Conservation (phyloP, 2,888 invertebrate species). For the Caenorhabditis virilis region DNA sequence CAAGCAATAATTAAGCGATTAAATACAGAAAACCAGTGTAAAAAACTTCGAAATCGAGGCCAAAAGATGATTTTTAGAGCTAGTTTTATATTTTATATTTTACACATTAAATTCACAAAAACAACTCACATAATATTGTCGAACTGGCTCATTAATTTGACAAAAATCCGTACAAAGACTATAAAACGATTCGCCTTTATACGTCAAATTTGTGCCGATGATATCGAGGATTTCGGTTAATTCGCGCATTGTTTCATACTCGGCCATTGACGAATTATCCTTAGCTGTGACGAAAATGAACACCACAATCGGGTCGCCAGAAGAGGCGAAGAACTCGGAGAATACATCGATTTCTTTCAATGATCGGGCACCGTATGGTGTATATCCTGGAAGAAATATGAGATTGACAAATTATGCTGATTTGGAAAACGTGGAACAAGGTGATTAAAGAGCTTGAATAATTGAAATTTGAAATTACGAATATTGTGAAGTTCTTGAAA, state of each 20-base stretch:
- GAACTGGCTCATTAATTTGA: constrained; percentile 60
- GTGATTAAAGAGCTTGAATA: too few relatives aligned
- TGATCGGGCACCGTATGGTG: constrained; percentile 59
- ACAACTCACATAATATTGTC: constrained; percentile 56
- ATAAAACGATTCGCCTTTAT: constrained; percentile 49
- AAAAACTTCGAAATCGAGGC: too few relatives aligned
- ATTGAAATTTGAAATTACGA: too few relatives aligned
- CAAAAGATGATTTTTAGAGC: too few relatives aligned
- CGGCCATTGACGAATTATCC: constrained; percentile 51
- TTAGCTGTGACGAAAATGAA: constrained; percentile 57
- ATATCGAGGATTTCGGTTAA: constrained; percentile 53
- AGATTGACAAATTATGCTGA: too few relatives aligned
- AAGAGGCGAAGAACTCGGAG: constrained; percentile 51
- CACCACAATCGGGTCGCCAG: constrained; percentile 55
- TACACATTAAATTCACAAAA: too few relatives aligned
- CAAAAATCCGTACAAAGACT: constrained; percentile 63
- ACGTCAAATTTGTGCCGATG: constrained; percentile 46
- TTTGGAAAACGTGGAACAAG: too few relatives aligned
- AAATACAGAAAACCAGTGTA: too few relatives aligned
- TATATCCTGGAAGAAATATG: constrained; percentile 53
- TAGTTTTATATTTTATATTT: too few relatives aligned
- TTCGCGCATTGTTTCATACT: constrained; percentile 52
- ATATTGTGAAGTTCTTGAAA: too few relatives aligned
- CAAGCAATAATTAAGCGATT: too few relatives aligned
- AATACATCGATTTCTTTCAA: constrained; percentile 51